A percentile compares a stretch with the other conserved stretches of the same genome.
Conservation (phyloP, 1,140 invertebrate genomes). For the Scaptomyza hsui region DNA sequence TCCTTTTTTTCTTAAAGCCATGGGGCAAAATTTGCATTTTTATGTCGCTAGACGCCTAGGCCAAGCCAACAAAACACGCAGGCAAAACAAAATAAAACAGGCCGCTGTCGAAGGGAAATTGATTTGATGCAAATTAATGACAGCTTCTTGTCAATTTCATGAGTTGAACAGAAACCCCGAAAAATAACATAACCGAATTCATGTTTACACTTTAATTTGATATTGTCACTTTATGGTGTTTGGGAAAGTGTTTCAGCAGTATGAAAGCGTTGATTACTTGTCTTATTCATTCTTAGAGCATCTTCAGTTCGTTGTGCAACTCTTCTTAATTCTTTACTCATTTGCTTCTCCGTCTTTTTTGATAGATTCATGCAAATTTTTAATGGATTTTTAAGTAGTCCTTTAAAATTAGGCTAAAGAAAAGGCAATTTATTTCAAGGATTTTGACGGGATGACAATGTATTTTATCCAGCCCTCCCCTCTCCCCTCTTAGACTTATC, state of each 20-base stretch:
- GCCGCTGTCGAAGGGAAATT: slow-evolving; percentile 76
- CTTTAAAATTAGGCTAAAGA: slow-evolving; percentile 74
- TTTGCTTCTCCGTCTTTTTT: slow-evolving; percentile 36
- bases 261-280: too few species aligned
- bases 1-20: slow-evolving; percentile 48
- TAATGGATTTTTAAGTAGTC: slow-evolving; percentile 82
- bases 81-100: slow-evolving; percentile 15
- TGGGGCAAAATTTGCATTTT: slow-evolving; percentile 74
- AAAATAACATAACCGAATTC: slow-evolving; percentile 32
- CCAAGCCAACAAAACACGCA: slow-evolving; percentile 16
- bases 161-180: slow-evolving; percentile 12
- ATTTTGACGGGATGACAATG: slow-evolving; percentile 56
- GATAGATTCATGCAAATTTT: slow-evolving; percentile 77
- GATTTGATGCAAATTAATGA: slow-evolving; percentile 83
- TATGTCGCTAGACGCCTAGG: slow-evolving; percentile 59
- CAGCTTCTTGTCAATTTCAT: slow-evolving; percentile 79
- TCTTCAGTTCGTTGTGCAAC: slow-evolving; percentile 9
- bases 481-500: slow-evolving; percentile 13
- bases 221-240: not conserved
- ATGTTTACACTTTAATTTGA: slow-evolving; percentile 36
- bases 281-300: slow-evolving; percentile 5
- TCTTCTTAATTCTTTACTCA: slow-evolving; percentile 26
- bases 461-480: not conserved
- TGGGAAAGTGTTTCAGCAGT: too few species aligned
- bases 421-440: slow-evolving; percentile 74